A percentile compares a stretch with the other conserved stretches of the same genome.
Conservation (phyloP, 2,113 vertebrate genomes). For the Machaerirhynchus nigripectus region DNA sequence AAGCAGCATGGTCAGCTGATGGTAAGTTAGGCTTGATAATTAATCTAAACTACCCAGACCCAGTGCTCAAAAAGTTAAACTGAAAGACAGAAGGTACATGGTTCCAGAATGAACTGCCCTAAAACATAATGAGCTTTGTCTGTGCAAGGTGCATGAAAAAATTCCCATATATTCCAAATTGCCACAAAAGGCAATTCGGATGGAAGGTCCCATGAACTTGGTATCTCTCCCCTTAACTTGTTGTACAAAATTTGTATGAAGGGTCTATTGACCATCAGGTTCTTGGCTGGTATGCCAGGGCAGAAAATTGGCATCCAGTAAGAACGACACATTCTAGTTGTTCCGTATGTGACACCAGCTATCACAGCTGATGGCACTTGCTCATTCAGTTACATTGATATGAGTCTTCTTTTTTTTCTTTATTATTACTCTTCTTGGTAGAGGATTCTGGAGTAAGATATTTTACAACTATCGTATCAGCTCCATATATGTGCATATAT, state of each 20-base stretch:
- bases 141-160: neutral
- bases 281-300: neutral
- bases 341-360: neutral
- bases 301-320: neutral
- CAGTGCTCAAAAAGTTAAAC: neutral
- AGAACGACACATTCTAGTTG: neutral
- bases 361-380: neutral
- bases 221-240: neutral
- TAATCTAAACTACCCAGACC: neutral
- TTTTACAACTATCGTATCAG: neutral
- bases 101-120: neutral
- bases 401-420: neutral
- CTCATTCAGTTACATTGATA: neutral
- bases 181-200: neutral
- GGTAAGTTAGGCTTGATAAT: neutral
- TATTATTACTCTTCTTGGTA: neutral
- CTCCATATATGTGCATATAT: neutral
- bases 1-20: rapidly evolving
- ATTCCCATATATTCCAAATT: neutral
- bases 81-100: neutral
- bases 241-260: neutral
- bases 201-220: neutral
- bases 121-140: neutral
- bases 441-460: neutral
- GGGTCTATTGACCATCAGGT: neutral